A percentile compares a stretch with the other conserved stretches of the same genome.
These are phyloP conservation scores for Plumapathes pennacea DNA, from an alignment of 92 coral and sea anemone species.

Conservation along the genomic window DNA sequence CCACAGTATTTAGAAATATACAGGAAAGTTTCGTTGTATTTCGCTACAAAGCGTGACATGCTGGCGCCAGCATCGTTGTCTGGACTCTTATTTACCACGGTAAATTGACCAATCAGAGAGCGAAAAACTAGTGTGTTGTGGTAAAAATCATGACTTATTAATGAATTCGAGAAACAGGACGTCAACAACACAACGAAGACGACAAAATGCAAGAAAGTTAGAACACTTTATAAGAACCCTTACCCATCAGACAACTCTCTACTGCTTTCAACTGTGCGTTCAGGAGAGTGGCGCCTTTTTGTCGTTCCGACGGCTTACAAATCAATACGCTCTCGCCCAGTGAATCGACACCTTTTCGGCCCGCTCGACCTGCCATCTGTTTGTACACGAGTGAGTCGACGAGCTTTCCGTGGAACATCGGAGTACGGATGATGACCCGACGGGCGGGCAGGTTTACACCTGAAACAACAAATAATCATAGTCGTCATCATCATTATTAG, in stretches of 20 bases:
- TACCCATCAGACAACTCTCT: constrained; percentile 91
- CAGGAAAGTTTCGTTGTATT: too few species aligned
- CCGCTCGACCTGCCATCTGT: constrained; percentile 99
- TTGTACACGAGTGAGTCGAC: constrained; percentile 90
- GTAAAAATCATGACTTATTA: background rate
- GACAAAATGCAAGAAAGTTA: background rate
- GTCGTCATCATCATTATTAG: background rate
- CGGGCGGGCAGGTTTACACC: constrained; percentile 99
- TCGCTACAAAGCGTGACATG: too few species aligned
- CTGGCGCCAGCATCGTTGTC: too few species aligned
- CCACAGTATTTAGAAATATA: too few species aligned
- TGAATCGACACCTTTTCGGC: constrained; percentile 96
- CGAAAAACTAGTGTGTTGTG: too few species aligned
- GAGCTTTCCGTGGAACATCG: constrained; percentile 88
- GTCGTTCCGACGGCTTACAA: constrained; percentile 84
- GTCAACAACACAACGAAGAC: background rate
- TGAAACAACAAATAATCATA: background rate
- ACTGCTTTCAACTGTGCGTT: constrained; percentile 85
- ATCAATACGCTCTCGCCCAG: constrained; percentile 92
- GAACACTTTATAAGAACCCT: background rate
- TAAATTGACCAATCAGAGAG: too few species aligned
- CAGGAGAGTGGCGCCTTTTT: constrained; percentile 73
- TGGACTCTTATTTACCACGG: too few species aligned
- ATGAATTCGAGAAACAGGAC: background rate
- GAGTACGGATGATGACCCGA: constrained; percentile 95